These are phyloP conservation scores for Paedocypris micromegethes DNA, from an alignment of 2,797 vertebrate genomes.

Conservation along the genomic window DNA sequence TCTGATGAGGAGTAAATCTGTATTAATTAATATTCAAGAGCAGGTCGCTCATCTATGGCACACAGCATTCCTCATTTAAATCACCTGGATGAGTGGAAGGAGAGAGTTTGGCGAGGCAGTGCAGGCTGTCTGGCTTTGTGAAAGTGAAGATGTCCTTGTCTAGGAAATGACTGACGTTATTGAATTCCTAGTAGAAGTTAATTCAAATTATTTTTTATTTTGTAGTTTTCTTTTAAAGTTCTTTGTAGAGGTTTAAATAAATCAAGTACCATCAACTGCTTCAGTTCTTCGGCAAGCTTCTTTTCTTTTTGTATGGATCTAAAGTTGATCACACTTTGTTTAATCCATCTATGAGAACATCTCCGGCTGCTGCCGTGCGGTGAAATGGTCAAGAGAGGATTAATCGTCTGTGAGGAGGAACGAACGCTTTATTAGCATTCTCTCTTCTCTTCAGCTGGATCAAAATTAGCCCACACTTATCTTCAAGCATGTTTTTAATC, in stretches of 20 bases:
- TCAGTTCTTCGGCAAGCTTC: neutral
- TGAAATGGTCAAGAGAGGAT: constrained; percentile 59
- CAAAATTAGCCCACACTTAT: constrained; percentile 51
- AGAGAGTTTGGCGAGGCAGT: neutral
- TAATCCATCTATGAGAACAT: constrained; percentile 16
- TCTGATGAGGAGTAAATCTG: constrained; percentile 29
- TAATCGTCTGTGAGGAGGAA: constrained; percentile 58
- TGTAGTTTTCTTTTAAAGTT: no score
- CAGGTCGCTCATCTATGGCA: constrained; percentile 17
- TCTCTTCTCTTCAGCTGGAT: constrained; percentile 55
- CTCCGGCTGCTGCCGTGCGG: constrained; percentile 7
- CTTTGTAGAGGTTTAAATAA: no score
- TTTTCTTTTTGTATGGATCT: constrained; percentile 4
- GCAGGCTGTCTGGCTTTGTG: neutral
- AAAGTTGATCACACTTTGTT: neutral
- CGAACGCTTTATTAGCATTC: constrained; percentile 56
- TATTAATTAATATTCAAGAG: constrained; percentile 38
- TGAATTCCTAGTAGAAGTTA: no score
- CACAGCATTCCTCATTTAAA: constrained; percentile 35
- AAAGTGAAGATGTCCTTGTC: constrained; percentile 21
- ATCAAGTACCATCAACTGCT: no score
- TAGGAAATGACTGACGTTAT: neutral
- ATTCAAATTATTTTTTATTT: no score
- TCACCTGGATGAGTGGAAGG: constrained; percentile 28
- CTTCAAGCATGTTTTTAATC: constrained; percentile 35